Evolutionary conservation across 2,888 invertebrate species (phyloP), one percentile per base, ranked within the genome.

Genomic region (Ommatoiulus sabulosus): DNA sequence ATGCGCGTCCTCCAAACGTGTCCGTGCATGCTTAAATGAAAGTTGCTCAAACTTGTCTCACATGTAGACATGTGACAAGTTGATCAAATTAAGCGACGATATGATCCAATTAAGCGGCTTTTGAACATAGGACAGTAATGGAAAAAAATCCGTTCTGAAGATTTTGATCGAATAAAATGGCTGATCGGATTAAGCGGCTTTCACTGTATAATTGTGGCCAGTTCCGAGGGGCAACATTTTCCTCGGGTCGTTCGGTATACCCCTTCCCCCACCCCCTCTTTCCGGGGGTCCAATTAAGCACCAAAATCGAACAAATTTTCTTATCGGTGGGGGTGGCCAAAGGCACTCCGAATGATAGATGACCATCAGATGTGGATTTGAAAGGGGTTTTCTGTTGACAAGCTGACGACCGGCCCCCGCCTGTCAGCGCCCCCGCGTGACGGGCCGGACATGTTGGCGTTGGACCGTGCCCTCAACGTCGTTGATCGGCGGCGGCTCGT

Each of bases 291-390:
- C 63, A 72, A 72, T 72, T 72, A 72, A 72, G 63, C 7, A n/a
- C 63, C 63, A 72, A 72, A 72, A 72, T 72, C 63, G 63, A 72
- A 72, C 63, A 72, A 72, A 72, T 72, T 72, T 72, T 72, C 63
- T 72, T 72, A 72, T 72, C 63, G 20, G 63, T 20, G 63, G 63
- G 63, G 20, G 63, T 20, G 20, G 63, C 7, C 3, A 52, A 8
- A 52, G 15, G 8, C 52, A 8, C 52, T 15, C 52, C n/a, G 20
- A 72, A 72, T 72, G 63, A 72, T 72, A 72, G 63, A 72, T 63
- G 63, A n/a, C 12, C 63, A 63, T 63, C 63, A 63, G 63, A 63
- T 72, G 63, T 7, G 63, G 0, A 7, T 20, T 72, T 72, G 63
- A 72, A 72, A 20, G 63, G 20, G 20, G 63, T 72, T n/a, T n/a